Percentiles rank a stretch among this genome's conserved stretches.
Conservation (phyloP, 2,888 invertebrate genomes). For the Dynastes tityus region DNA sequence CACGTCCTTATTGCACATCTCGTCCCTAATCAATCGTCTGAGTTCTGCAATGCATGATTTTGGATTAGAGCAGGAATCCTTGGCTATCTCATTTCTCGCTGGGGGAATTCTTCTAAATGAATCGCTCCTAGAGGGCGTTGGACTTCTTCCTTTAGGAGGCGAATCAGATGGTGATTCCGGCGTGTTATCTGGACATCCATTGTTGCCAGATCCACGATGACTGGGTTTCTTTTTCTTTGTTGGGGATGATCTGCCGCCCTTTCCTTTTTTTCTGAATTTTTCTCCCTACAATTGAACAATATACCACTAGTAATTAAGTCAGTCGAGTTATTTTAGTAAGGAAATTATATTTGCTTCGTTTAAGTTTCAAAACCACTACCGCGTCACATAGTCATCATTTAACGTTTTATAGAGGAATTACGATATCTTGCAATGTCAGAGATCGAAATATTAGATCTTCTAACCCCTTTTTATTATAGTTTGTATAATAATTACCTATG, state of each 20-base stretch:
- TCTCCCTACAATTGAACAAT: neutral
- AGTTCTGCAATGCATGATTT: slow-evolving; percentile 48
- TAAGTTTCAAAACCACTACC: too few relatives aligned
- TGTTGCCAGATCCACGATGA: neutral
- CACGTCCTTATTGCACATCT: slow-evolving; percentile 48
- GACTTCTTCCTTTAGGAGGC: slow-evolving; percentile 15
- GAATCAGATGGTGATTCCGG: slow-evolving; percentile 29
- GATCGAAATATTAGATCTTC: too few relatives aligned
- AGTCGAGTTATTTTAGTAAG: neutral
- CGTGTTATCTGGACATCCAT: slow-evolving; percentile 34
- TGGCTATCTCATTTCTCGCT: neutral
- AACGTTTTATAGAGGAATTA: too few relatives aligned
- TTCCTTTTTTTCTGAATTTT: slow-evolving; percentile 23
- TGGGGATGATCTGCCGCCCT: slow-evolving; percentile 13
- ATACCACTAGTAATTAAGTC: neutral
- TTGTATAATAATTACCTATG: too few relatives aligned
- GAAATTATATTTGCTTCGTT: too few relatives aligned
- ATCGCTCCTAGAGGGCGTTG: neutral
- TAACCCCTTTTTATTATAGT: too few relatives aligned
- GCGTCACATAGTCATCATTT: too few relatives aligned
- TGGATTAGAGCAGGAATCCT: slow-evolving; percentile 44
- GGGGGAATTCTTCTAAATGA: slow-evolving; percentile 15
- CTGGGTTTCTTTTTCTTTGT: slow-evolving; percentile 30
- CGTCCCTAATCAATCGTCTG: slow-evolving; percentile 36
- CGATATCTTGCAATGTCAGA: too few relatives aligned